phyloP scores from a whole-genome alignment of 2,113 vertebrate genomes.

The Apus apus region DNA sequence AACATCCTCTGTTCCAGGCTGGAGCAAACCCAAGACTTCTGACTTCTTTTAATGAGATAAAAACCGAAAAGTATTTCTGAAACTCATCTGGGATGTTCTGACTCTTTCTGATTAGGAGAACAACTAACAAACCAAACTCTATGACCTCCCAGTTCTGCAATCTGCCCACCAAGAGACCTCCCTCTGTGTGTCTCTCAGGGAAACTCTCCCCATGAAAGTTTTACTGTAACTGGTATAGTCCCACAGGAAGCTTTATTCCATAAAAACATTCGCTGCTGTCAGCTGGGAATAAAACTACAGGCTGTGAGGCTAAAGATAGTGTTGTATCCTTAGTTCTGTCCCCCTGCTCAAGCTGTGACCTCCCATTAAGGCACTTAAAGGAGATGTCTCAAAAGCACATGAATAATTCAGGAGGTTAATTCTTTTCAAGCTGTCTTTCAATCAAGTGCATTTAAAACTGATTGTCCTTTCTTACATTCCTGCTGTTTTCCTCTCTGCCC shows the following conservation, averaged over 20 bases:
- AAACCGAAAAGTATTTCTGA: neutral
- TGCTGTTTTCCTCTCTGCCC: neutral
- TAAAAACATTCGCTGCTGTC: neutral
- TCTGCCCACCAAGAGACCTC: neutral
- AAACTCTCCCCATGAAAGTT: neutral
- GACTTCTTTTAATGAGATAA: neutral
- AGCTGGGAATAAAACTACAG: slow-evolving; percentile 12
- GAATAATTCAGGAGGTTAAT: slow-evolving; percentile 12
- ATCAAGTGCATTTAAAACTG: neutral
- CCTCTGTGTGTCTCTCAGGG: neutral
- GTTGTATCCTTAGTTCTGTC: neutral
- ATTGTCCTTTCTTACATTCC: neutral
- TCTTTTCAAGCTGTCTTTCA: neutral
- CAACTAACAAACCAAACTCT: neutral
- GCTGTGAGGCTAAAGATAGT: neutral
- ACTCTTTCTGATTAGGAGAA: neutral
- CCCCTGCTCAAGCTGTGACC: neutral
- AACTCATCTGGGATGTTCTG: neutral
- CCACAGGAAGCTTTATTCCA: slow-evolving; percentile 26
- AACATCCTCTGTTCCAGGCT: neutral
- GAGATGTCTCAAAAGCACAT: neutral
- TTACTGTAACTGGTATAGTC: neutral
- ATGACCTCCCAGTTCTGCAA: fast-evolving
- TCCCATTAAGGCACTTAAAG: neutral
- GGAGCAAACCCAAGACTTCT: slow-evolving; percentile 10